These are phyloP conservation scores for Chaenogobius annularis DNA, from an alignment of 2,113 vertebrate genomes.

Conservation along the genomic window DNA sequence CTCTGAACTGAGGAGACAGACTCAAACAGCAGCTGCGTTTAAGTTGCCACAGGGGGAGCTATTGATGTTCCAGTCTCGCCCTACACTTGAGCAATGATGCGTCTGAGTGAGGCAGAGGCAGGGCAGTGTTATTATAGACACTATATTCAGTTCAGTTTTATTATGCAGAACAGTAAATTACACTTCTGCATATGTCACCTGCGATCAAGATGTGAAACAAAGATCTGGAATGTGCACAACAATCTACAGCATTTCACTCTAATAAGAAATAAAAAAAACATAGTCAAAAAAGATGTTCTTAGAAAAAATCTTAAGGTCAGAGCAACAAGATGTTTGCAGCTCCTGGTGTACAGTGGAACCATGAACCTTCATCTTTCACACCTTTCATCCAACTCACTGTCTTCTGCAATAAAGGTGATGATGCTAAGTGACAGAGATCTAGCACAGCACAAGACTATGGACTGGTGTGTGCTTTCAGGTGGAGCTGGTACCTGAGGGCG, in stretches of 20 bases:
- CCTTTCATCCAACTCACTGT: conserved; percentile 58
- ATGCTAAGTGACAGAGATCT: conserved; percentile 67
- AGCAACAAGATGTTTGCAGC: conserved; percentile 2
- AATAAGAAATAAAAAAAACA: not conserved
- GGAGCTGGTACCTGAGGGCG: conserved; percentile 60
- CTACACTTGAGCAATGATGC: conserved; percentile 20
- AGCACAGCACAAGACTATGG: conserved; percentile 42
- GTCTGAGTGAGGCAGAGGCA: not conserved
- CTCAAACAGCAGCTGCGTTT: conserved; percentile 43
- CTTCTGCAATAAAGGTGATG: conserved; percentile 70
- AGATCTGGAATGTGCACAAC: conserved; percentile 11
- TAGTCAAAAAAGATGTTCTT: too few species aligned
- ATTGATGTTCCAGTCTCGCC: conserved; percentile 54
- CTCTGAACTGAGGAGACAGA: conserved; percentile 18
- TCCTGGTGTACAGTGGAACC: not conserved
- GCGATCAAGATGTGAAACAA: conserved; percentile 18
- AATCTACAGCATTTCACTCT: not conserved
- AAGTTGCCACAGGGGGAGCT: conserved; percentile 65
- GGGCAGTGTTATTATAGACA: not conserved
- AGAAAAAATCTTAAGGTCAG: too few species aligned
- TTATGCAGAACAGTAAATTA: conserved; percentile 41
- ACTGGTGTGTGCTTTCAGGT: conserved; percentile 5
- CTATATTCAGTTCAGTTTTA: conserved; percentile 40
- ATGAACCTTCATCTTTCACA: conserved; percentile 34
- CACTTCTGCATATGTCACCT: conserved; percentile 21